These are phyloP conservation scores for Plecturocebus donacophilus DNA, from an alignment of 2,113 vertebrate species.

Conservation along the genomic window DNA sequence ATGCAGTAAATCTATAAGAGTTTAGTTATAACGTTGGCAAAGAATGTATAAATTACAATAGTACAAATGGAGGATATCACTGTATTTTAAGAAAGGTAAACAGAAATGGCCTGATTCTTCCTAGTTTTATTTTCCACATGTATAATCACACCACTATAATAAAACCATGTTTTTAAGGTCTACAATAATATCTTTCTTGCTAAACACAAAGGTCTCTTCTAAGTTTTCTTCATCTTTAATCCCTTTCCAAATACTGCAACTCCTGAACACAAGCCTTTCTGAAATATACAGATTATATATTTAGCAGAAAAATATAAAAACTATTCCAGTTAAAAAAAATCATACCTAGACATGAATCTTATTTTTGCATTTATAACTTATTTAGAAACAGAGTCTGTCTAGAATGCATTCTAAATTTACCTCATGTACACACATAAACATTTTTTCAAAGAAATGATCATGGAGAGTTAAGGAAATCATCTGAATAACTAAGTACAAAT, in stretches of 20 bases:
- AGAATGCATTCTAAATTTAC: not conserved
- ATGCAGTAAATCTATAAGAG: not conserved
- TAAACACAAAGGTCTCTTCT: conserved; percentile 40
- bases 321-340: not conserved
- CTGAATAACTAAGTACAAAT: not conserved
- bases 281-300: not conserved
- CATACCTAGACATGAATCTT: not conserved
- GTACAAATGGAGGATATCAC: not conserved
- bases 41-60: not conserved
- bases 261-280: not conserved
- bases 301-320: not conserved
- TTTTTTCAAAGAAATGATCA: not conserved
- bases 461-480: not conserved
- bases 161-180: not conserved
- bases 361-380: not conserved
- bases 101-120: not conserved
- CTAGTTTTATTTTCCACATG: not conserved
- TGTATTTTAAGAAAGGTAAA: conserved; percentile 4
- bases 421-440: not conserved
- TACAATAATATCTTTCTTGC: not conserved
- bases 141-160: not conserved
- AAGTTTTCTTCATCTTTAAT: not conserved
- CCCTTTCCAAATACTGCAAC: not conserved
- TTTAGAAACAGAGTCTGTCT: not conserved
- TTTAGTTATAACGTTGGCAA: not conserved